Evolutionary conservation across 1,140 invertebrate species (phyloP).

Genomic region (Bombus breviceps): DNA sequence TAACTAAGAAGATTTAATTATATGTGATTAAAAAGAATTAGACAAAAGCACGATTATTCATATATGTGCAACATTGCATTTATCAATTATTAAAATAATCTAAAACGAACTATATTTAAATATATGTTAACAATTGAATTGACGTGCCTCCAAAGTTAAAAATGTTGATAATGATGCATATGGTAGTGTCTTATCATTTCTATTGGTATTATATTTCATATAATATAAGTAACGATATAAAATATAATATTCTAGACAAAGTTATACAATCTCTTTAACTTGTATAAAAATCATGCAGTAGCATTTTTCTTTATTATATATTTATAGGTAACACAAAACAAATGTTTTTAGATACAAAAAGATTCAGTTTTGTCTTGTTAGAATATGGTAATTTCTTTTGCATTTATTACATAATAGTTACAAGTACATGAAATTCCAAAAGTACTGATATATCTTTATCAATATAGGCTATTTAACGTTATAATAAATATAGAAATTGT

Average conservation of each 20-base stretch:
- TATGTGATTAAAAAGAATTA: constrained; percentile 24
- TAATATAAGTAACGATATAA: neutral
- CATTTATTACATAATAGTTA: constrained; percentile 1
- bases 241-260: neutral
- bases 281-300: neutral
- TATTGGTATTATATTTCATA: neutral
- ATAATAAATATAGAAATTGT: neutral
- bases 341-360: neutral
- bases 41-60: constrained; percentile 5
- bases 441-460: constrained; percentile 24
- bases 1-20: neutral
- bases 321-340: neutral
- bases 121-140: constrained; percentile 14
- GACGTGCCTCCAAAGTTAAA: constrained; percentile 29
- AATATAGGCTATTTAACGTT: constrained; percentile 2
- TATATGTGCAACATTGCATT: constrained; percentile 15
- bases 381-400: neutral
- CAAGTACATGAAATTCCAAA: neutral
- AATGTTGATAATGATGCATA: constrained; percentile 12
- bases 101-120: constrained; percentile 16
- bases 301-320: constrained; percentile 2
- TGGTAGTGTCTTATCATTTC: constrained; percentile 3
- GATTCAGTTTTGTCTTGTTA: neutral
- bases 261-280: neutral
- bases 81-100: constrained; percentile 17